phyloP scores from a whole-genome alignment of 2,888 invertebrate genomes.

The Plagodis pulveraria region DNA sequence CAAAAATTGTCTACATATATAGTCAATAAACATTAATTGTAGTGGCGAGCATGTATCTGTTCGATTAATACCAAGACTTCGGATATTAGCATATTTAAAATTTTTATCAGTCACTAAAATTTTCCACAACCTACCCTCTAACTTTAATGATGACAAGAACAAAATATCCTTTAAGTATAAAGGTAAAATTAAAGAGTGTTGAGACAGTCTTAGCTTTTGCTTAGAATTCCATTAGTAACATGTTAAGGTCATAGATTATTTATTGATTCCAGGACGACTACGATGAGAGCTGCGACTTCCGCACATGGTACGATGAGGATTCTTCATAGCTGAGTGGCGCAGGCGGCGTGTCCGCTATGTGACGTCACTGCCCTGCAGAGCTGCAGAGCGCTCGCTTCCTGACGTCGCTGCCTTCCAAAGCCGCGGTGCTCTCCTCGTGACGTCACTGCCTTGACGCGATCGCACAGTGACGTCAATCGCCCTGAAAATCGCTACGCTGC shows the following conservation, averaged over 20 bases:
- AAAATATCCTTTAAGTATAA: too few species aligned
- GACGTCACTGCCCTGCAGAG: constrained; percentile 13
- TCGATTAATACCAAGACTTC: too few species aligned
- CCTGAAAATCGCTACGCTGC: constrained; percentile 2
- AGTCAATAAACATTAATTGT: too few species aligned
- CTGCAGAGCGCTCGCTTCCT: constrained; percentile 13
- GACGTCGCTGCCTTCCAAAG: background rate
- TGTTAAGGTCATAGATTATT: background rate
- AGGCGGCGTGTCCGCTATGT: constrained; percentile 40
- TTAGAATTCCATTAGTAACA: too few species aligned
- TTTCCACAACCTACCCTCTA: too few species aligned
- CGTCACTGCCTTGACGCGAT: constrained; percentile 9
- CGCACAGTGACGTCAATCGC: background rate
- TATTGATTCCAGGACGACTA: constrained; percentile 68
- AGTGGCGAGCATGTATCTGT: too few species aligned
- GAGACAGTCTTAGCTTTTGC: too few species aligned
- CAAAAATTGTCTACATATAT: too few species aligned
- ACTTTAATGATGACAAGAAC: too few species aligned
- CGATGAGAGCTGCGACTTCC: constrained; percentile 76
- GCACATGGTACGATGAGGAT: constrained; percentile 80
- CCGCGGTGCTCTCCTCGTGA: constrained; percentile 4
- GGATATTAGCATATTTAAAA: too few species aligned
- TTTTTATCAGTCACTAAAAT: too few species aligned
- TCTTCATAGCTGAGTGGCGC: constrained; percentile 70
- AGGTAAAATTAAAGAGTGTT: too few species aligned